Evolutionary conservation across 35 echinoderm and acorn worm genomes (phyloP).

Genomic region (Nesometra sesokonis): DNA sequence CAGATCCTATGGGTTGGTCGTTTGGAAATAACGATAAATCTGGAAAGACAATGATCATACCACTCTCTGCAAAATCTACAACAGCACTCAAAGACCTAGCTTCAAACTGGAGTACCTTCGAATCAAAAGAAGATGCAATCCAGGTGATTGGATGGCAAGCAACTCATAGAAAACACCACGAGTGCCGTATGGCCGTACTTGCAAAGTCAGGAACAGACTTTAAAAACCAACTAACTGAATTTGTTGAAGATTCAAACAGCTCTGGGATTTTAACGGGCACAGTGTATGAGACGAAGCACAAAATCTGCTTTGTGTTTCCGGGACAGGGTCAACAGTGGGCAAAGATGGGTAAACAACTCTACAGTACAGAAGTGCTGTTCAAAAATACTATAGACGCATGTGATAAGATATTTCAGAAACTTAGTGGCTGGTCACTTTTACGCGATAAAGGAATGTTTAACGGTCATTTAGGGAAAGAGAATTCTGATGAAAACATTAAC

Average conservation of each 20-base stretch:
- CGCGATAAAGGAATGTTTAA: background rate
- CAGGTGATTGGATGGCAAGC: slow-evolving; percentile 57
- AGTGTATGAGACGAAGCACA: slow-evolving; percentile 19
- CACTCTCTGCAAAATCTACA: slow-evolving; percentile 71
- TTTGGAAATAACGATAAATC: slow-evolving; percentile 33
- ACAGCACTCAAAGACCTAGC: slow-evolving; percentile 52
- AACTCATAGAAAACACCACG: slow-evolving; percentile 52
- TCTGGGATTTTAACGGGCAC: slow-evolving; percentile 6
- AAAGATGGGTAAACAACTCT: slow-evolving; percentile 79
- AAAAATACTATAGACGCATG: slow-evolving; percentile 44
- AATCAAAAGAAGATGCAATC: slow-evolving; percentile 52
- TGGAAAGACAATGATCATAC: slow-evolving; percentile 51
- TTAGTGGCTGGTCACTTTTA: slow-evolving; percentile 89
- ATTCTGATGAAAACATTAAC: slow-evolving; percentile 24
- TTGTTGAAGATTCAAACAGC: slow-evolving; percentile 13
- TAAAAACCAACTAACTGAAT: slow-evolving; percentile 32
- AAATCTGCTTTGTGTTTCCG: slow-evolving; percentile 91
- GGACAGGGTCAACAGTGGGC: slow-evolving; percentile 92
- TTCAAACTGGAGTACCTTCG: slow-evolving; percentile 41
- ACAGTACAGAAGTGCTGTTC: slow-evolving; percentile 50
- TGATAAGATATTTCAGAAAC: slow-evolving; percentile 57
- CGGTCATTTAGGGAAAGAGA: background rate
- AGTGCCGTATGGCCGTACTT: slow-evolving; percentile 60
- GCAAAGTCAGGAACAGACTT: slow-evolving; percentile 58
- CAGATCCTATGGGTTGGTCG: slow-evolving; percentile 19